Base-by-base conservation (phyloP, 92 coral and sea anemone species). In the Galaxea fascicularis region DNA sequence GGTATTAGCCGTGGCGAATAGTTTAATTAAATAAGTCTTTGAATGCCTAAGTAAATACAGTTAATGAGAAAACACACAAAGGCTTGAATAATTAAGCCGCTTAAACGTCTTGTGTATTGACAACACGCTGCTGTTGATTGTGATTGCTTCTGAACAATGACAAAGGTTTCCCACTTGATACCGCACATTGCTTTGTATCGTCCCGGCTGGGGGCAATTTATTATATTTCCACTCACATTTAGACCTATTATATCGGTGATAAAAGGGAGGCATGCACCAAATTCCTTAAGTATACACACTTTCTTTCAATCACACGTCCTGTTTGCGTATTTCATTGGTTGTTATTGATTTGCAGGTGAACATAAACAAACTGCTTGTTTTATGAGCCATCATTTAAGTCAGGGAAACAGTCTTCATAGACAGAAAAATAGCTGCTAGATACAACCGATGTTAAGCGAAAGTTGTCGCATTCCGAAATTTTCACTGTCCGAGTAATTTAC, bases 21-120 rank as follows among this genome's bases (percentile, higher is more conserved):
- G 73, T 89, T 94, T 94, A 92, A 94, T 94, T 94, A 94, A 92
- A 90, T 92, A 88, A 91, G 95, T 80, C 86, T 86, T 79, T 92
- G 83, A 69, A 82, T 89, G 92, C 90, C 91, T 93, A 95, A 89
- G 97, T 96, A 94, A 96, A 96, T 92, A 96, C 95, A 91, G 91
- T 82, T 93, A 92, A 94, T 91, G 96, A 91, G 90, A 92, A 93
- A 96, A 86, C 94, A 86, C 86, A 90, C 96, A 90, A 93, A 78
- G 45, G 86, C 73, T 72, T 27, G 85, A 77, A 89, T 80, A 85
- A 89, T 80, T 85, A 9, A 41, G 77, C 71, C 68, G 74, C 86
- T 78, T 78, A 78, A n/a, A 89, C 89, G 85, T 72, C 83, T 78
- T 72, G 80, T 35, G 71, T 28, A 72, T 35, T 82, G 56, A 62